These are phyloP conservation scores for Phasia obesa DNA, from an alignment of 2,888 invertebrate genomes.

Conservation along the genomic window DNA sequence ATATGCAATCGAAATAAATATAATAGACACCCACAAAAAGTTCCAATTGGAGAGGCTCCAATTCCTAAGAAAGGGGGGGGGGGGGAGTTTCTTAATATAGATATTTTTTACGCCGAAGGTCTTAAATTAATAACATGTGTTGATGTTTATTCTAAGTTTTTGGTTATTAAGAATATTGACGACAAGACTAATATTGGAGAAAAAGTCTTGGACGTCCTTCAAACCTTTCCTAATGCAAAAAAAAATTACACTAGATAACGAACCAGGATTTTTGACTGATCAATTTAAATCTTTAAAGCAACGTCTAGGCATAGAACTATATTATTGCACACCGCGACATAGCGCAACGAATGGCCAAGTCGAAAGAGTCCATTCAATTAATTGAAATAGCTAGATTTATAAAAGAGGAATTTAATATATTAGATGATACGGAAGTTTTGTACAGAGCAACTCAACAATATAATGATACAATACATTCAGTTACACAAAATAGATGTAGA, in stretches of 20 bases:
- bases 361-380: constrained; percentile 28
- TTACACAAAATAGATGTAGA: neutral
- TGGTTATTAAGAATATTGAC: neutral
- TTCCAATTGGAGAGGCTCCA: no score
- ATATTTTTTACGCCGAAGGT: constrained; percentile 34
- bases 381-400: constrained; percentile 18
- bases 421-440: no score
- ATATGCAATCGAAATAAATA: no score
- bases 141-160: constrained; percentile 32
- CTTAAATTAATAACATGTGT: constrained; percentile 29
- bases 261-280: constrained; percentile 14
- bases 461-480: neutral
- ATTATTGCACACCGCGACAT: constrained; percentile 51
- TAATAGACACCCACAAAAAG: no score
- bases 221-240: constrained; percentile 50
- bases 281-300: constrained; percentile 47
- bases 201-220: constrained; percentile 43
- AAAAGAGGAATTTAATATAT: no score
- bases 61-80: constrained; percentile 19
- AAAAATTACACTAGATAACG: no score
- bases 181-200: neutral
- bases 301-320: constrained; percentile 31
- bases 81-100: constrained; percentile 18
- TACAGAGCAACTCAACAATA: no score
- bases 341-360: constrained; percentile 45